Percentiles rank a stretch among this genome's conserved stretches.
These are phyloP conservation scores for Myopa tessellatipennis DNA, from an alignment of 2,888 invertebrate species.

Conservation along the genomic window DNA sequence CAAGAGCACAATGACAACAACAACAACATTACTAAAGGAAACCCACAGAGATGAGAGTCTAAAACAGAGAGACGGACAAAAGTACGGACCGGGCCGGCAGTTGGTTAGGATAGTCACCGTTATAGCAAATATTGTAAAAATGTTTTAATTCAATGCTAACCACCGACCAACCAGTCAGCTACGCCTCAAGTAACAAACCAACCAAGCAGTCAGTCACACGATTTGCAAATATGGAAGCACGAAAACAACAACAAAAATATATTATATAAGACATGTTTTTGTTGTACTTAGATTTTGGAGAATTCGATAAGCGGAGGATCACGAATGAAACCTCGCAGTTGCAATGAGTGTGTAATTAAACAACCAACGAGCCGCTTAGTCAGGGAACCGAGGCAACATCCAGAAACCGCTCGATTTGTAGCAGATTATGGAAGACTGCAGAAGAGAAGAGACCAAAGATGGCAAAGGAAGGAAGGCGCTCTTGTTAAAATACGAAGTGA, in stretches of 20 bases:
- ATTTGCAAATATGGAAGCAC: neutral
- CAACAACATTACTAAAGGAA: neutral
- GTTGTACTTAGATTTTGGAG: neutral
- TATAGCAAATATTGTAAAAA: conserved; percentile 5
- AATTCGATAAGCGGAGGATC: neutral
- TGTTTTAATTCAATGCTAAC: neutral
- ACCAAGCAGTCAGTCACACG: neutral
- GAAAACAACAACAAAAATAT: neutral
- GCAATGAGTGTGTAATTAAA: no score
- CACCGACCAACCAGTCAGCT: no score
- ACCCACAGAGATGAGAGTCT: neutral
- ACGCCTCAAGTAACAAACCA: neutral
- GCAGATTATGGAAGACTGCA: no score
- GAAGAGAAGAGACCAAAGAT: no score
- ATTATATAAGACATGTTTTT: neutral
- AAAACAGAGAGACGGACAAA: conserved; percentile 1
- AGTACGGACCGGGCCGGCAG: neutral
- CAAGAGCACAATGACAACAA: conserved; percentile 24
- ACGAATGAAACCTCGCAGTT: neutral
- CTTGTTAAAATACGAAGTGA: no score
- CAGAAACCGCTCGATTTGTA: no score
- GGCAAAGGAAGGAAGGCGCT: no score
- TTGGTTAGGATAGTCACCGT: neutral
- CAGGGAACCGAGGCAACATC: no score
- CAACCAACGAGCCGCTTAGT: no score